phyloP scores from a whole-genome alignment of 2,888 invertebrate genomes.

The Ferrisia virgata region DNA sequence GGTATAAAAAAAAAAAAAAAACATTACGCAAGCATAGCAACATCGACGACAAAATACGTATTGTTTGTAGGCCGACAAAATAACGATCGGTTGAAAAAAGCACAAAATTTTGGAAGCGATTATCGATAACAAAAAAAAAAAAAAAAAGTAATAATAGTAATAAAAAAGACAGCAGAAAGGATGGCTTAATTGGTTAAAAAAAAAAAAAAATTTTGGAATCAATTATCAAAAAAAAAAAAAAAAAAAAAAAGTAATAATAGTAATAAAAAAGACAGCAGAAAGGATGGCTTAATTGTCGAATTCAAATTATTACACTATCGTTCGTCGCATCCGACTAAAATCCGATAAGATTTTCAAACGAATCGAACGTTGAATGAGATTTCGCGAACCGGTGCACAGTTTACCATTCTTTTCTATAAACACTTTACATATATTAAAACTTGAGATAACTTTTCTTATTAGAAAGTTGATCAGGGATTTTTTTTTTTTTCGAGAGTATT shows the following conservation, averaged over 20 bases:
- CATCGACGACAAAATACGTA: no score
- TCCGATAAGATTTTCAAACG: background rate
- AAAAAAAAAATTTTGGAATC: no score
- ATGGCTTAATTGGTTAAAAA: no score
- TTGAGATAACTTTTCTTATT: background rate
- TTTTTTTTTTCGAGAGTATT: background rate
- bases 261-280: background rate
- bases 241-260: no score
- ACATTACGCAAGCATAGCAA: background rate
- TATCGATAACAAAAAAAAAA: no score
- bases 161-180: no score
- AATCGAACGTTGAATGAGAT: background rate
- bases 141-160: no score
- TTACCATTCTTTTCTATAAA: background rate
- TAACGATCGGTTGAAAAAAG: no score
- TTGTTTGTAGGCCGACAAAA: background rate
- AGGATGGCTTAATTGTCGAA: background rate
- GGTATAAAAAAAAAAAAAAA: background rate
- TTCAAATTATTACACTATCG: background rate
- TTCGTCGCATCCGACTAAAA: no score
- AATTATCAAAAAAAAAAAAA: no score
- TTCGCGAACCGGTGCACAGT: background rate
- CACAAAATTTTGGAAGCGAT: no score
- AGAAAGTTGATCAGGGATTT: background rate
- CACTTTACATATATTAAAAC: conserved; percentile 17